phyloP scores from a whole-genome alignment of 2,797 vertebrate genomes.

The Chloroceryle amazona region DNA sequence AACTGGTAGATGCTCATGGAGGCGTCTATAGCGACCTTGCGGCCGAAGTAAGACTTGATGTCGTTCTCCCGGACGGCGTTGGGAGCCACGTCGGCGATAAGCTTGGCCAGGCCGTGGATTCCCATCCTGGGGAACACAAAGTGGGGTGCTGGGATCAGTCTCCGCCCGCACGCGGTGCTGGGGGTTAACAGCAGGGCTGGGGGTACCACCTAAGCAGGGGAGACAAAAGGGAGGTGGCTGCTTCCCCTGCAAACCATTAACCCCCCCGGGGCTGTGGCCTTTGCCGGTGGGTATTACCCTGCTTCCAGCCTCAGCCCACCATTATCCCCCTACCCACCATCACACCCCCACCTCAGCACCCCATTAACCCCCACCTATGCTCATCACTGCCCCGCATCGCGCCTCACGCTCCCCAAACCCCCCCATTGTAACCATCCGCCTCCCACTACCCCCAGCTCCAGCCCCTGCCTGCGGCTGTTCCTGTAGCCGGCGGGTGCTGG shows the following conservation, averaged over 20 bases:
- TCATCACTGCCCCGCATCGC: too few relatives aligned
- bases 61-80: conserved; percentile 86
- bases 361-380: neutral
- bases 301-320: too few relatives aligned
- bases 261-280: accelerated
- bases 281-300: accelerated
- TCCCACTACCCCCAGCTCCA: neutral
- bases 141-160: accelerated
- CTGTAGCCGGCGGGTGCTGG: neutral
- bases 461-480: neutral
- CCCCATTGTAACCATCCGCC: neutral
- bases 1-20: conserved; percentile 99
- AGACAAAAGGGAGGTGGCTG: neutral
- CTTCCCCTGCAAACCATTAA: neutral
- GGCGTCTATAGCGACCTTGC: conserved; percentile 97
- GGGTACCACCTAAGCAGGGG: neutral
- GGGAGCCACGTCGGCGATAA: too few relatives aligned
- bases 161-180: accelerated
- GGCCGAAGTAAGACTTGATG: conserved; percentile 95
- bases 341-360: too few relatives aligned
- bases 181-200: neutral
- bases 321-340: too few relatives aligned
- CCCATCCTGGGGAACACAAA: conserved; percentile 83
- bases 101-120: conserved; percentile 94
- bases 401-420: accelerated